Evolutionary conservation across 2,797 vertebrate species (phyloP).

Genomic region (Chelidonichthys spinosus): DNA sequence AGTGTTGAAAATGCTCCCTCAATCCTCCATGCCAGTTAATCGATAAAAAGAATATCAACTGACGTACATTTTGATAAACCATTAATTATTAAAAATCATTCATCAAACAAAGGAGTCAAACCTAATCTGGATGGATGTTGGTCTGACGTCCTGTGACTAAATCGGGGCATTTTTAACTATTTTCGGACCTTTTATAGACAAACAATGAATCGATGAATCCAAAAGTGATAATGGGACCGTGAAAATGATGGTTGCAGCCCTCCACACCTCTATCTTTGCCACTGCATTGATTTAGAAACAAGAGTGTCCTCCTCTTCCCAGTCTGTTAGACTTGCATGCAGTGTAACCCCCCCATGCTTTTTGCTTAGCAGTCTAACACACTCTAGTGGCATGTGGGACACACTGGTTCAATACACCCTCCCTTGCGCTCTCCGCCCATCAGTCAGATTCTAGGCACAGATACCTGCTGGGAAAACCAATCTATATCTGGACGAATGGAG

Average conservation of each 20-base stretch:
- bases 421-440: constrained; percentile 65
- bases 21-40: neutral
- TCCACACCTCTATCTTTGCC: constrained; percentile 18
- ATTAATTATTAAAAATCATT: neutral
- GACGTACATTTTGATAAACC: neutral
- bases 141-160: too few relatives aligned
- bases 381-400: constrained; percentile 69
- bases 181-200: constrained; percentile 8
- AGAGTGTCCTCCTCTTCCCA: constrained; percentile 4
- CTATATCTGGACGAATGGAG: constrained; percentile 81
- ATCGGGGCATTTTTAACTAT: neutral
- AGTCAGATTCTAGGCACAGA: constrained; percentile 78
- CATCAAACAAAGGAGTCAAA: neutral
- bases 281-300: constrained; percentile 31
- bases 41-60: constrained; percentile 8
- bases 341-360: constrained; percentile 44
- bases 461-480: constrained; percentile 83
- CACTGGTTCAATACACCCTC: constrained; percentile 70
- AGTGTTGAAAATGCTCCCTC: neutral
- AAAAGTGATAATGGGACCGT: constrained; percentile 22
- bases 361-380: constrained; percentile 74
- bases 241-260: constrained; percentile 6
- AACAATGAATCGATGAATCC: constrained; percentile 21
- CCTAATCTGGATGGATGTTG: too few relatives aligned
- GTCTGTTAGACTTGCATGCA: constrained; percentile 16